Evolutionary conservation across 1,140 invertebrate genomes (phyloP), one percentile per base, ranked within the genome.

Genomic region (Formica selysi): DNA sequence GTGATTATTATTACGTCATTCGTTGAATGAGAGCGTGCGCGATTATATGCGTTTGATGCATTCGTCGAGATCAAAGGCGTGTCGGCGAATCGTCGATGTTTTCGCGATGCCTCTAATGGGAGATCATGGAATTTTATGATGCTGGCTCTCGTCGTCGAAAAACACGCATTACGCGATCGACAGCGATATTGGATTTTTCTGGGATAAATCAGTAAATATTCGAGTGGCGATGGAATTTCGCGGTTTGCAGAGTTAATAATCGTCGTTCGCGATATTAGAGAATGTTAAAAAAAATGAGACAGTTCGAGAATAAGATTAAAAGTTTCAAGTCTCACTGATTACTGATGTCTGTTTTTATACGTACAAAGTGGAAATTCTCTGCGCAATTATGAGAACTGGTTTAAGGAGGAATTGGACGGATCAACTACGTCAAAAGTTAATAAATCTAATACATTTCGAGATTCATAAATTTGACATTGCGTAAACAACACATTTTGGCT

Each of bases 1-100:
- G 26, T 61, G 74, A 54, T 85, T 85, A 83, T 89, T 76, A 83
- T 89, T 80, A 76, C 59, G 57, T 85, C 54, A 48, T 62, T 70
- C 38, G 71, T 1, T 10, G 29, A 36, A 11, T 26, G 22, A 5
- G 54, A 11, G 64, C 0, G 51, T 26, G 41, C 59, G 59, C 51
- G 57, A 54, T 48, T 78, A 22, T 57, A 38, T 16, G 41, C 13
- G 22, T 54, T 73, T 70, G 48, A 76, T 57, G 44, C 22, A 76
- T 64, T 64, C 44, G 19, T 44, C 62, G 36, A 51, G 68, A 84
- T 84, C 79, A 73, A 86, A 86, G 68, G 32, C 74, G 32, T 16
- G 44, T 73, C 51, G 67, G 22, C 54, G 36, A 70, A 51, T 51
- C 54, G 19, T 29, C 54, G 79, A 26, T 36, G 29, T 44, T 61